These are phyloP conservation scores for Himantopus leucocephalus DNA, from an alignment of 2,113 vertebrate species.

Conservation along the genomic window DNA sequence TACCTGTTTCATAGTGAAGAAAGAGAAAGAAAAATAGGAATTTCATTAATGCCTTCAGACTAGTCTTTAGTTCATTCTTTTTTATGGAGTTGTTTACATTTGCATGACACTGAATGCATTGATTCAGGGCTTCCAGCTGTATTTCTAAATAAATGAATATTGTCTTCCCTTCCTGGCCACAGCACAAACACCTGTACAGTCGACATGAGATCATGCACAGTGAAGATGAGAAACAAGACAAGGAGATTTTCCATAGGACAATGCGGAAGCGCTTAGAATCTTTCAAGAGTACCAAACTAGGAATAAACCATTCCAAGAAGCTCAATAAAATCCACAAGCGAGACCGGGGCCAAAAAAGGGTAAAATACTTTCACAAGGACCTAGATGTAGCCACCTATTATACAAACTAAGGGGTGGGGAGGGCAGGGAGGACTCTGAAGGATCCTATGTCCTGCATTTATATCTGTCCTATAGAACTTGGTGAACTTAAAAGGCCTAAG, in stretches of 20 bases:
- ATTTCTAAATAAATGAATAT: slow-evolving; percentile 18
- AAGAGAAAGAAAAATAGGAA: neutral
- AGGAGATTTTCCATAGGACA: slow-evolving; percentile 95
- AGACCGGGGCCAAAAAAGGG: slow-evolving; percentile 83
- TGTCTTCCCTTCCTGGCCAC: neutral
- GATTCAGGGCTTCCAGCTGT: neutral
- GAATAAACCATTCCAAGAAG: slow-evolving; percentile 82
- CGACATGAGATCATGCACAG: slow-evolving; percentile 83
- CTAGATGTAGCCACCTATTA: neutral
- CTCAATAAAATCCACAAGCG: slow-evolving; percentile 84
- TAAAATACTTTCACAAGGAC: slow-evolving; percentile 41
- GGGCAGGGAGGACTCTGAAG: neutral
- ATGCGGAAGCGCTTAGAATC: slow-evolving; percentile 95
- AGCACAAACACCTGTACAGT: slow-evolving; percentile 93
- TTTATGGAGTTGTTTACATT: neutral
- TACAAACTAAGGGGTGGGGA: neutral
- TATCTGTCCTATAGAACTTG: neutral
- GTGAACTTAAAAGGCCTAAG: neutral
- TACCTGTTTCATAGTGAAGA: neutral
- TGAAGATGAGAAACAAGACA: slow-evolving; percentile 87
- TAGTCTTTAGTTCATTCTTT: neutral
- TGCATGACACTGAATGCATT: neutral
- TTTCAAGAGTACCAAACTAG: slow-evolving; percentile 93
- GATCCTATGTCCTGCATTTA: neutral
- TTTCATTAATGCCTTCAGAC: neutral